Evolutionary conservation across 2,888 invertebrate genomes (phyloP).

Genomic region (Drosophila formosana): DNA sequence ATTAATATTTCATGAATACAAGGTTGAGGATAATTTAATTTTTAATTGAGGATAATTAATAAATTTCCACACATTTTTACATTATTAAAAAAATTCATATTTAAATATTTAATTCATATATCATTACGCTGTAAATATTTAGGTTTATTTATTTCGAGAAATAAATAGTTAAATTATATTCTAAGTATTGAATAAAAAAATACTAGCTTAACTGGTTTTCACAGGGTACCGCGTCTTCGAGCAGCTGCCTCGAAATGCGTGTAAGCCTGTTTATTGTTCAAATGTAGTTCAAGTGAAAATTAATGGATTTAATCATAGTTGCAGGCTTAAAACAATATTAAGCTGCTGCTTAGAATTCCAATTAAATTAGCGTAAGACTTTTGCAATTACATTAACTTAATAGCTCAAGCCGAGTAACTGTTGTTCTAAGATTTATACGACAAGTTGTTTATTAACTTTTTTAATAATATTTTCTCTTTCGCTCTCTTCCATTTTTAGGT

Average conservation of each 20-base stretch:
- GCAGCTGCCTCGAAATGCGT: background rate
- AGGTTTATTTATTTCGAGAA: no score
- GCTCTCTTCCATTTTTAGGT: slow-evolving; percentile 16
- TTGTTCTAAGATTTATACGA: background rate
- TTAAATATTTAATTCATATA: no score
- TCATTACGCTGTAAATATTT: no score
- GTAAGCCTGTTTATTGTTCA: background rate
- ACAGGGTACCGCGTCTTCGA: background rate
- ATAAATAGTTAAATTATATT: no score
- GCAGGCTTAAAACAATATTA: background rate
- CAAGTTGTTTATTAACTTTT: background rate
- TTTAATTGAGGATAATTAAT: no score
- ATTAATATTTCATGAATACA: no score
- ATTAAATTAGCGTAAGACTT: slow-evolving; percentile 4
- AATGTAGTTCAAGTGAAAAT: background rate
- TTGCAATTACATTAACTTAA: background rate
- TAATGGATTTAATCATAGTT: background rate
- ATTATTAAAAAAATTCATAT: no score
- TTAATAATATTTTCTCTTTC: slow-evolving; percentile 11
- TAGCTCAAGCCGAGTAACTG: slow-evolving; percentile 18
- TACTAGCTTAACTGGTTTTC: background rate
- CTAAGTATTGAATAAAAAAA: background rate
- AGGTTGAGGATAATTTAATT: no score
- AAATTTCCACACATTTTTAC: no score
- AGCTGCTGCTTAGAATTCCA: background rate